Evolutionary conservation across 2,113 vertebrate genomes (phyloP).

Genomic region (Xenopus borealis): DNA sequence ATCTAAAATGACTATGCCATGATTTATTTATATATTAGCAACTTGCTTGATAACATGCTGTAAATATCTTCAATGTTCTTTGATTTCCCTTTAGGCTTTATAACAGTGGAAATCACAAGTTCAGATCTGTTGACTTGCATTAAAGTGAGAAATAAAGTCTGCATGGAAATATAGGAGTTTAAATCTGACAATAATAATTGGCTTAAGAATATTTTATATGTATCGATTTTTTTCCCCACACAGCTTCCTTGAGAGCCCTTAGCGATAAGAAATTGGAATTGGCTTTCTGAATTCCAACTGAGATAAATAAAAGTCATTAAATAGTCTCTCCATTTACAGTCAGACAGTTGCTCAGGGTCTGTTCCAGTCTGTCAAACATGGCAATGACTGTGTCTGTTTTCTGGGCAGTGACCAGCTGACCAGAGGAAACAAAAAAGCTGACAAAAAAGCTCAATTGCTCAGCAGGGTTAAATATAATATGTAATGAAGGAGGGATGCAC

Average conservation of each 20-base stretch:
- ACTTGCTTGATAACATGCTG: too few relatives aligned
- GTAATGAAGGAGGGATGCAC: too few relatives aligned
- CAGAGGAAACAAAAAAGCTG: too few relatives aligned
- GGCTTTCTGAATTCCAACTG: conserved; percentile 14
- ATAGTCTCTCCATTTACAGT: not conserved
- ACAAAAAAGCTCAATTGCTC: too few relatives aligned
- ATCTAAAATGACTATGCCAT: too few relatives aligned
- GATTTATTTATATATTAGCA: too few relatives aligned
- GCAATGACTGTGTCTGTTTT: not conserved
- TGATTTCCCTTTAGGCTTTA: too few relatives aligned
- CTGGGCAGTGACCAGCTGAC: not conserved
- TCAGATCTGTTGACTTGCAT: too few relatives aligned
- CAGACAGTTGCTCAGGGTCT: not conserved
- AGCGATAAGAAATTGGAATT: conserved; percentile 12
- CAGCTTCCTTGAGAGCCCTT: conserved; percentile 5
- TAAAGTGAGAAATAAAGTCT: not conserved
- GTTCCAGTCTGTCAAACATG: not conserved
- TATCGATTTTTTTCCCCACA: conserved; percentile 6
- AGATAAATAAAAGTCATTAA: too few relatives aligned
- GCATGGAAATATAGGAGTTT: conserved; percentile 27
- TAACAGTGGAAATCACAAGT: too few relatives aligned
- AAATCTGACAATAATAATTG: conserved; percentile 31
- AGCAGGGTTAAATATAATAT: too few relatives aligned
- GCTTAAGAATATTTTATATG: conserved; percentile 18
- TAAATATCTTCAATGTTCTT: too few relatives aligned